phyloP scores from a whole-genome alignment of 2,888 invertebrate species.

The Elegia similella region DNA sequence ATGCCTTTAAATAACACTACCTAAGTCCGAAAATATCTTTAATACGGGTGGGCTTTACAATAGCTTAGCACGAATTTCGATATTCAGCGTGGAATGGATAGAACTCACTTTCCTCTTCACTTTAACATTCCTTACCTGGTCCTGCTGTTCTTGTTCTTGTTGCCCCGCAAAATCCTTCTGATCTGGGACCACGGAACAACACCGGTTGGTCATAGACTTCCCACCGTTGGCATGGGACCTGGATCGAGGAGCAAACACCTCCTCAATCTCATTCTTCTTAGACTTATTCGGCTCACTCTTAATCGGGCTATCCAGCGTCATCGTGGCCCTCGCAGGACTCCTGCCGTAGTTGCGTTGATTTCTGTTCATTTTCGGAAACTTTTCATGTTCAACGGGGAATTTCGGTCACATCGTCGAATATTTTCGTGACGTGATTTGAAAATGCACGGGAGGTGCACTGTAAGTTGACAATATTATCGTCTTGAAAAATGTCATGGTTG shows the following conservation, averaged over 20 bases:
- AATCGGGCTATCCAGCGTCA: conserved; percentile 4
- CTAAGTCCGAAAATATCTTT: too few species aligned
- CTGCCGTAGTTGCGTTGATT: conserved; percentile 39
- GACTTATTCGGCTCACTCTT: conserved; percentile 18
- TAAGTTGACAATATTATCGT: too few species aligned
- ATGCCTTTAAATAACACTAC: too few species aligned
- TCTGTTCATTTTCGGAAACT: conserved; percentile 42
- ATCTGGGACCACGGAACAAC: conserved; percentile 44
- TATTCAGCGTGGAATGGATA: too few species aligned
- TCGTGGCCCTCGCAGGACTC: conserved; percentile 26
- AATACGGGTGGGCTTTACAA: too few species aligned
- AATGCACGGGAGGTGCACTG: too few species aligned
- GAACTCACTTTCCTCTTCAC: too few species aligned
- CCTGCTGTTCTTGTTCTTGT: conserved; percentile 23
- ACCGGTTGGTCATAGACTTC: conserved; percentile 41
- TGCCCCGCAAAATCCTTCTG: conserved; percentile 41
- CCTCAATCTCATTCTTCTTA: conserved; percentile 31
- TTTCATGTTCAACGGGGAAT: conserved; percentile 28
- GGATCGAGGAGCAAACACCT: conserved; percentile 32
- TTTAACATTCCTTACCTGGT: conserved; percentile 24
- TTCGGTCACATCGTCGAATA: conserved; percentile 23
- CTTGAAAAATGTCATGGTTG: too few species aligned
- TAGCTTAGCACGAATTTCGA: too few species aligned
- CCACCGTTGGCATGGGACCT: conserved; percentile 25
- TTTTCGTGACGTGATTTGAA: too few species aligned